Evolutionary conservation across 2,797 vertebrate species (phyloP).

Genomic region (Vespertilio murinus): DNA sequence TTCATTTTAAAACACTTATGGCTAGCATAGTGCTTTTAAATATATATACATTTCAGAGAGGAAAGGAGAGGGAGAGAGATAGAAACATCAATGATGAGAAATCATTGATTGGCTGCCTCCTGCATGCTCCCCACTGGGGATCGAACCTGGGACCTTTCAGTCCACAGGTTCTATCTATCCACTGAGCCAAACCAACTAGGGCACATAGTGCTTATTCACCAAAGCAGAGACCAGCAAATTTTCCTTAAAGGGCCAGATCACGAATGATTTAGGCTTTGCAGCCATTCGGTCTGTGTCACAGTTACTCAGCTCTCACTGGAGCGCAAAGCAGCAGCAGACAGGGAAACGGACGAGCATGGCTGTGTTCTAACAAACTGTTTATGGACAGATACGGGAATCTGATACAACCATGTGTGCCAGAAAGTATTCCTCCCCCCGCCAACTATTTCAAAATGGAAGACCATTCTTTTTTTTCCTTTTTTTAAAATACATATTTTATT

Average conservation of each 20-base stretch:
- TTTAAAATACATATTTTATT: too few relatives aligned
- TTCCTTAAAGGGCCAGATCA: neutral
- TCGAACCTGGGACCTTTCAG: too few relatives aligned
- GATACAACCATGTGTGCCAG: neutral
- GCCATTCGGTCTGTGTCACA: neutral
- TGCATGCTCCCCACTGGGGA: too few relatives aligned
- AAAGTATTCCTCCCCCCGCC: neutral
- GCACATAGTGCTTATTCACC: neutral
- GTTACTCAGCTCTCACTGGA: neutral
- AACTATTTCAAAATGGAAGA: slow-evolving; percentile 32
- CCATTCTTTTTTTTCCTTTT: too few relatives aligned
- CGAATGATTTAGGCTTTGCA: neutral
- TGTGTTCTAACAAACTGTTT: neutral
- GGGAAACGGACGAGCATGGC: neutral
- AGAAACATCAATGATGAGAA: too few relatives aligned
- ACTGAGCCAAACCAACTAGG: too few relatives aligned
- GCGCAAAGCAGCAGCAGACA: neutral
- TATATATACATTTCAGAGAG: too few relatives aligned
- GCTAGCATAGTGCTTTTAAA: neutral
- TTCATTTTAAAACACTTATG: slow-evolving; percentile 3
- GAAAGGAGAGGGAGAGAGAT: too few relatives aligned
- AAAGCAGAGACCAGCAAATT: neutral
- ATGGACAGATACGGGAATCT: neutral
- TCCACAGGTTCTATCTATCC: too few relatives aligned
- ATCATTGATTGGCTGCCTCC: too few relatives aligned